Evolutionary conservation across 2,113 vertebrate genomes (phyloP).

Genomic region (Trachemys scripta): DNA sequence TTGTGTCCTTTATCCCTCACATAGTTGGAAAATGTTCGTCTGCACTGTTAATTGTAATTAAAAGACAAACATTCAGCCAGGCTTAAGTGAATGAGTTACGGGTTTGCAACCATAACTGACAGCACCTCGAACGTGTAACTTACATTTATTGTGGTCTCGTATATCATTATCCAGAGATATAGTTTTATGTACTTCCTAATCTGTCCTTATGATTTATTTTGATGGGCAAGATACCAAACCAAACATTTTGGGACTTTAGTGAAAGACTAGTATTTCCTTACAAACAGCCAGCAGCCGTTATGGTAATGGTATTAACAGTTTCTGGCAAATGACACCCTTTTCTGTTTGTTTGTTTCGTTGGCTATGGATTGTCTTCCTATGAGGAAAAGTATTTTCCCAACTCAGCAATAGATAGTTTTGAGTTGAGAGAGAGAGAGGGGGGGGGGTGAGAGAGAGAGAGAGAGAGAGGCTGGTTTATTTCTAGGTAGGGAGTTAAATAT

Average conservation of each 20-base stretch:
- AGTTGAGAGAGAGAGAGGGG: background rate
- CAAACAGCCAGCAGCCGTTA: slow-evolving; percentile 14
- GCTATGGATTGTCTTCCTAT: background rate
- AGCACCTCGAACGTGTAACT: slow-evolving; percentile 58
- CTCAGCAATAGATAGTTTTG: background rate
- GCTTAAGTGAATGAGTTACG: slow-evolving; percentile 66
- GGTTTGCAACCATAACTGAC: slow-evolving; percentile 55
- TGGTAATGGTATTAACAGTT: background rate
- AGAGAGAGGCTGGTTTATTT: background rate
- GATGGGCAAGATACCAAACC: slow-evolving; percentile 77
- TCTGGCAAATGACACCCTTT: background rate
- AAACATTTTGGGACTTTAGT: slow-evolving; percentile 75
- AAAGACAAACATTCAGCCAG: slow-evolving; percentile 47
- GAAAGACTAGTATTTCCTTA: slow-evolving; percentile 1
- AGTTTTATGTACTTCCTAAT: slow-evolving; percentile 82
- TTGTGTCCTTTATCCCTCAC: background rate
- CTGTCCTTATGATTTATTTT: slow-evolving; percentile 83
- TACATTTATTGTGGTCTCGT: slow-evolving; percentile 82
- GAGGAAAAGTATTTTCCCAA: background rate
- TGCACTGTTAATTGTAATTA: slow-evolving; percentile 65
- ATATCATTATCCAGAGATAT: slow-evolving; percentile 80
- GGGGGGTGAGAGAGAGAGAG: background rate
- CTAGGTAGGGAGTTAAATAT: background rate
- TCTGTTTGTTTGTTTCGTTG: background rate
- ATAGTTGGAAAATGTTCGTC: background rate